phyloP scores from a whole-genome alignment of 2,797 vertebrate genomes.

The Cheirogaleus major region DNA sequence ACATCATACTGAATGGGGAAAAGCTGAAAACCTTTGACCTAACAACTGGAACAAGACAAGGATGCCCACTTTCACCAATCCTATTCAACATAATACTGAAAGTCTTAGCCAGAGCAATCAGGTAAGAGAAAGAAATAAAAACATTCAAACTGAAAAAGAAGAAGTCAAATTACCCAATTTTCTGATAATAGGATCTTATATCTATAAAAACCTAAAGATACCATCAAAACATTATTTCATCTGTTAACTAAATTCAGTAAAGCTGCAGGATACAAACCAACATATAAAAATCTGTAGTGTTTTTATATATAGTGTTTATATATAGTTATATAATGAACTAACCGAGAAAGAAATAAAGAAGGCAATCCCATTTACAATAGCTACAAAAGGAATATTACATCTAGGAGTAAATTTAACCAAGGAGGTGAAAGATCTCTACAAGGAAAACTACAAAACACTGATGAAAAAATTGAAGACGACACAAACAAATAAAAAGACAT shows the following conservation, averaged over 20 bases:
- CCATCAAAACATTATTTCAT: too few species aligned
- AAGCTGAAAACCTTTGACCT: background rate
- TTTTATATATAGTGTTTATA: background rate
- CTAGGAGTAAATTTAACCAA: background rate
- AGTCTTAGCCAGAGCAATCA: background rate
- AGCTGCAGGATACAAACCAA: background rate
- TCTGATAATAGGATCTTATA: background rate
- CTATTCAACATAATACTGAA: background rate
- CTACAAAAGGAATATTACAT: background rate
- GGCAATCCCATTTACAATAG: background rate
- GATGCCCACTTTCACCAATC: background rate
- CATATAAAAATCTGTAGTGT: background rate
- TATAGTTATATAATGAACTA: background rate
- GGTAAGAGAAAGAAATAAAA: too few species aligned
- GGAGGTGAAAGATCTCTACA: background rate
- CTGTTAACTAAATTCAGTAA: too few species aligned
- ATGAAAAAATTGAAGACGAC: background rate
- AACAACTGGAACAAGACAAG: background rate
- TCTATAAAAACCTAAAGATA: background rate
- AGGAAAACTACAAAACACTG: background rate
- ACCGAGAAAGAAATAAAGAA: background rate
- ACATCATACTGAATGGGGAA: background rate
- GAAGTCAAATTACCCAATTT: background rate
- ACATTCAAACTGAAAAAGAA: background rate
- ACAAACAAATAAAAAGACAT: background rate